Evolutionary conservation across 2,113 vertebrate species (phyloP), one percentile per base, ranked within the genome.

Genomic region (Cettia cetti): DNA sequence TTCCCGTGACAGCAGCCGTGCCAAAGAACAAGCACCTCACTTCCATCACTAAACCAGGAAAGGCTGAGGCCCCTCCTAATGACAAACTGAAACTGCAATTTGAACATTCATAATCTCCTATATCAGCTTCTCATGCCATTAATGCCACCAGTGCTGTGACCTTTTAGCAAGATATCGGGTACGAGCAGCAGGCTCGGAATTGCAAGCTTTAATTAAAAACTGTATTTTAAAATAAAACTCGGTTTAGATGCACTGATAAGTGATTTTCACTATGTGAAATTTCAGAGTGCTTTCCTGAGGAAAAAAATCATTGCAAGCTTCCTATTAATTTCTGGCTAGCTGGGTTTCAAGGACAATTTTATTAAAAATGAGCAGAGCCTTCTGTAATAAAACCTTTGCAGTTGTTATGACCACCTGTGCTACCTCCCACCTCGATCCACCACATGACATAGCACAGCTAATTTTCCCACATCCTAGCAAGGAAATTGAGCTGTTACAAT

Each of bases 141-240:
- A 96, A 89, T 63, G 77, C 59, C 81, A 90, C 66, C 44, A 78
- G 47, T 83, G 91, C 60, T 83, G 59, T 92, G 95, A 96, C 95
- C 95, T 97, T 96, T 97, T 64, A 89, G 91, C 53, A 77, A 94
- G 89, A 82, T 95, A 95, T 93, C 92, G 92, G 95, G 75, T 44
- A 35, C 77, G 65, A 90, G 87, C 92, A 96, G 78, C 86, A 94
- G 89, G 88, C 61, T 95, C 65, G 86, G 91, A 71, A 86, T 68
- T 77, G 61, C 71, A 89, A 91, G 94, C 81, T 94, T 97, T 96
- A 96, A 97, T 97, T 97, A 97, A 94, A 96, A 95, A 82, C 64
- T 57, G 50, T 95, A 95, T 96, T 95, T 96, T 84, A 91, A 94
- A 94, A 86, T 89, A 93, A 95, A 92, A 86, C 60, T 93, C n/a